Conservation (phyloP, 2,888 invertebrate genomes). For the Gasteruption jaculator region DNA sequence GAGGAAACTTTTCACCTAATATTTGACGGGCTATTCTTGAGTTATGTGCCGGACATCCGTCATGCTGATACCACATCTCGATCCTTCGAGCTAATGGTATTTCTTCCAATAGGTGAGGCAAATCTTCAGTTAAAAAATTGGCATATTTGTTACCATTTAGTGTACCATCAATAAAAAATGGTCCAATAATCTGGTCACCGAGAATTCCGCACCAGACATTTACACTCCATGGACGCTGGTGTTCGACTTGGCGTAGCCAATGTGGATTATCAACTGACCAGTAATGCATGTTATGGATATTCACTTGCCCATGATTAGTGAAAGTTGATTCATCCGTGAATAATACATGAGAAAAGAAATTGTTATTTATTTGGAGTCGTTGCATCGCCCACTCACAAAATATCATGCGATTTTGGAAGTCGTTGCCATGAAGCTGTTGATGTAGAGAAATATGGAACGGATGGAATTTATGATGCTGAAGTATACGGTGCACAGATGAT, state of each 20-base stretch:
- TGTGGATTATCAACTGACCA: conserved; percentile 4
- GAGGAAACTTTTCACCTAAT: not conserved
- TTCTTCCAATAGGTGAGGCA: conserved; percentile 13
- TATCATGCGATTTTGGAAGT: conserved; percentile 15
- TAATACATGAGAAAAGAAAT: conserved; percentile 5
- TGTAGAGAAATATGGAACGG: conserved; percentile 13
- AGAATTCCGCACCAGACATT: conserved; percentile 13
- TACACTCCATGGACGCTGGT: conserved; percentile 9
- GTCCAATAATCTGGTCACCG: conserved; percentile 2
- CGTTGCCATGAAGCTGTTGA: conserved; percentile 15
- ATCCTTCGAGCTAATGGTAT: conserved; percentile 7
- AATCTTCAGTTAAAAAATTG: conserved; percentile 5
- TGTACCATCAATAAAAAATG: conserved; percentile 14
- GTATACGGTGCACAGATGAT: not conserved
- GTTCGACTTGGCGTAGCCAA: too few species aligned
- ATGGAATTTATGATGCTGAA: conserved; percentile 6
- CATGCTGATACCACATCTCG: conserved; percentile 14
- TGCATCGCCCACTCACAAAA: conserved; percentile 13
- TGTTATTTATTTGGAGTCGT: conserved; percentile 5
- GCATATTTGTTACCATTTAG: conserved; percentile 12
- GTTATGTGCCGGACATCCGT: conserved; percentile 13
- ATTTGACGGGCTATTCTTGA: not conserved
- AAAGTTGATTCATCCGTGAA: conserved; percentile 3
- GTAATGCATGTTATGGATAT: conserved; percentile 1
- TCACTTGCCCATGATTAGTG: conserved; percentile 2